These are phyloP conservation scores for Lepus oiostolus DNA, from an alignment of 2,797 vertebrate species.

Conservation along the genomic window DNA sequence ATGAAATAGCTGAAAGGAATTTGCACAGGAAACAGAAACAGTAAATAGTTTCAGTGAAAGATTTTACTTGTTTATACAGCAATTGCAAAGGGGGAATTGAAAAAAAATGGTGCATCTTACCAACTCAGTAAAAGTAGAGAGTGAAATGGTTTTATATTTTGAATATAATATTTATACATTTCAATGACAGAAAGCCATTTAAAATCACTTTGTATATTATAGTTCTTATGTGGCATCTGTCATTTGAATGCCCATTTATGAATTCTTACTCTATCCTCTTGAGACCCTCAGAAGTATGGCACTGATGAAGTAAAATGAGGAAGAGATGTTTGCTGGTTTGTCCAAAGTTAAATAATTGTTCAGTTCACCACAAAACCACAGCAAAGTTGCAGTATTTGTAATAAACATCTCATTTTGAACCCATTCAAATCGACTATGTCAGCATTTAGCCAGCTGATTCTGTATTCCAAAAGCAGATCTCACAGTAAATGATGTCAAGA, in stretches of 20 bases:
- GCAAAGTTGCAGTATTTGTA: constrained; percentile 32
- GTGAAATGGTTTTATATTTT: constrained; percentile 76
- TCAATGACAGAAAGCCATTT: constrained; percentile 65
- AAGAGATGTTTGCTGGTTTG: constrained; percentile 61
- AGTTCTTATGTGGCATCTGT: constrained; percentile 70
- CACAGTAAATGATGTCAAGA: constrained; percentile 59
- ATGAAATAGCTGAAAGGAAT: constrained; percentile 75
- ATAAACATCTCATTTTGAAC: constrained; percentile 45
- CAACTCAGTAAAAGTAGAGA: constrained; percentile 63
- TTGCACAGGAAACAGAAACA: constrained; percentile 74
- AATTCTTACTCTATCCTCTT: constrained; percentile 57
- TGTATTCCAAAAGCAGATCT: background rate
- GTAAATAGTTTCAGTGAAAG: constrained; percentile 76
- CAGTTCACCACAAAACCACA: constrained; percentile 42
- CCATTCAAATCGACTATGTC: background rate
- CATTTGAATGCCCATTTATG: constrained; percentile 59
- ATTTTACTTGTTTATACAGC: constrained; percentile 68
- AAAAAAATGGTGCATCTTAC: constrained; percentile 56
- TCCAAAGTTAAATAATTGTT: constrained; percentile 53
- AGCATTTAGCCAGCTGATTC: constrained; percentile 37
- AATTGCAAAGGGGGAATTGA: constrained; percentile 30
- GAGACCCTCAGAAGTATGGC: constrained; percentile 5
- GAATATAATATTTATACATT: constrained; percentile 73
- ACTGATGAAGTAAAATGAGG: constrained; percentile 14
- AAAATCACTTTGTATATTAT: constrained; percentile 74